These are phyloP conservation scores for Pseudeuparius sepicola DNA, from an alignment of 2,888 invertebrate genomes.

Conservation along the genomic window DNA sequence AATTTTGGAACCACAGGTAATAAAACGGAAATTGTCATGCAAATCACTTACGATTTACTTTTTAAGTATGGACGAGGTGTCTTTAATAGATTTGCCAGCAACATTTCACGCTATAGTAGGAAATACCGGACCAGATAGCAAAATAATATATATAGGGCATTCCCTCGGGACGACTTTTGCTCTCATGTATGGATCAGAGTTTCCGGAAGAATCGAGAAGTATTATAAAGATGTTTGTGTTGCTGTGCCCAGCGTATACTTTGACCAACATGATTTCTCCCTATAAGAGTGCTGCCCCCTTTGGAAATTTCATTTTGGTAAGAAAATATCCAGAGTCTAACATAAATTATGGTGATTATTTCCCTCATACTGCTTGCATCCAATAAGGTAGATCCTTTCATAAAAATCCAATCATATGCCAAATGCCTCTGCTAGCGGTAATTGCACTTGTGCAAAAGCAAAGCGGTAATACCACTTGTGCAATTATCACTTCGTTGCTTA, in stretches of 20 bases:
- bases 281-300: slow-evolving; percentile 53
- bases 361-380: no score
- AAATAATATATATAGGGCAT: slow-evolving; percentile 71
- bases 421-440: no score
- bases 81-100: slow-evolving; percentile 32
- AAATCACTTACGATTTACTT: background rate
- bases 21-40: slow-evolving; percentile 5
- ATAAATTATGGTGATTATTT: no score
- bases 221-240: slow-evolving; percentile 52
- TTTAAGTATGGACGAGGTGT: slow-evolving; percentile 34
- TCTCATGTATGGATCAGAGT: slow-evolving; percentile 57
- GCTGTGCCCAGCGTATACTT: slow-evolving; percentile 58
- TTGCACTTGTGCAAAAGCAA: no score
- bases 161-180: slow-evolving; percentile 76
- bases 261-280: slow-evolving; percentile 49
- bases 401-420: no score
- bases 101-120: slow-evolving; percentile 29
- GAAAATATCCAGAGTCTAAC: slow-evolving; percentile 8
- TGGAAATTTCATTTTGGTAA: slow-evolving; percentile 32
- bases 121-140: slow-evolving; percentile 27
- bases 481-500: no score
- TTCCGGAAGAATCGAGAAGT: slow-evolving; percentile 57
- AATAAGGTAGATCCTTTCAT: no score
- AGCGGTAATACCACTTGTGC: no score
- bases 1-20: slow-evolving; percentile 37